Evolutionary conservation across 2,113 vertebrate species (phyloP).

Genomic region (Phainopepla nitens): DNA sequence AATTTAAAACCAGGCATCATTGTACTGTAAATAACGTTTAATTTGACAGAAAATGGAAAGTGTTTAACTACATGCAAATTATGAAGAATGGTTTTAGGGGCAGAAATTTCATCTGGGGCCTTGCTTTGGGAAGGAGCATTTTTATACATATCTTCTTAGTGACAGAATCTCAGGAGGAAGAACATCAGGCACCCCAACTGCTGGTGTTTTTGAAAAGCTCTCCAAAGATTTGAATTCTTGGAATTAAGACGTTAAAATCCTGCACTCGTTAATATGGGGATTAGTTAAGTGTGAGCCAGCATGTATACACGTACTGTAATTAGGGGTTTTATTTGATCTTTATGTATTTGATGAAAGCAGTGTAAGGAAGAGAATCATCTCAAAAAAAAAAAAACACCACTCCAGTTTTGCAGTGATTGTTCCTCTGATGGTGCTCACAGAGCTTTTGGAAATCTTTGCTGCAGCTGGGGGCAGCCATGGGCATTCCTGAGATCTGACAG

Average conservation of each 20-base stretch:
- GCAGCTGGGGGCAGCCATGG: accelerated
- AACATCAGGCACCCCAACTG: constrained; percentile 21
- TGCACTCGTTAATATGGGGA: background rate
- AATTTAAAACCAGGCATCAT: background rate
- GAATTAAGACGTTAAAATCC: background rate
- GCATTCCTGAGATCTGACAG: background rate
- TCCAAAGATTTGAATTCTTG: background rate
- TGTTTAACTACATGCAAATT: constrained; percentile 4
- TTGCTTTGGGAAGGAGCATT: background rate
- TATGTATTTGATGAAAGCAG: background rate
- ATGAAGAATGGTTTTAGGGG: background rate
- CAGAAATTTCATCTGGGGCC: background rate
- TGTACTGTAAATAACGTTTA: constrained; percentile 11
- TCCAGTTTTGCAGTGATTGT: background rate
- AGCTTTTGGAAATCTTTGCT: background rate
- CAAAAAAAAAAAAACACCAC: background rate
- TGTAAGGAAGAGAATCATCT: background rate
- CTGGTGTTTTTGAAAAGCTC: constrained; percentile 12
- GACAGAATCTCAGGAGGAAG: background rate
- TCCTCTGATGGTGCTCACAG: background rate
- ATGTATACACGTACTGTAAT: background rate
- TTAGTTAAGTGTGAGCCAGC: background rate
- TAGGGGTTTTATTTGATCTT: background rate
- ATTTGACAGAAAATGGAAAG: constrained; percentile 10
- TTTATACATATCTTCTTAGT: background rate